Base-by-base conservation (phyloP, 1,140 invertebrate genomes). In the Scaptodrosophila lebanonensis region DNA sequence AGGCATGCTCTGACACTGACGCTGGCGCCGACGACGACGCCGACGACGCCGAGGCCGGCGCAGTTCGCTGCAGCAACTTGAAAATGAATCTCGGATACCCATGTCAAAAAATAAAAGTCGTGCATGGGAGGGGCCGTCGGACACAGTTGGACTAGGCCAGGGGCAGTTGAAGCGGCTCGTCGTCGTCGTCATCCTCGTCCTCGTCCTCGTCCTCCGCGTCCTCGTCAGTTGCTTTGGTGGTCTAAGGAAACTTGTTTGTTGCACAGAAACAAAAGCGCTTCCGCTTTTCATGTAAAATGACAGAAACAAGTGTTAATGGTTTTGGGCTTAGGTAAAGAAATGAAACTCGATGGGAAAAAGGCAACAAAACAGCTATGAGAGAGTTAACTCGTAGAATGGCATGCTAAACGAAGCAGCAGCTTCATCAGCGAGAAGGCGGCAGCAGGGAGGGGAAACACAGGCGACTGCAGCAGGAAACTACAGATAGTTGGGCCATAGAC, bases 231-330 rank as follows among this genome's bases (percentile, higher is more conserved):
- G 16, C 44, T 15, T 17, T 48, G 16, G 20, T 25, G 22, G 35
- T 29, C 49, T 13, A 68, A 66, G 64, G 54, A 79, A 77, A 77
- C 73, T 77, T 77, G 73, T 72, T 79, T 77, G 73, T 72, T 77
- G 75, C 73, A 77, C 73, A 79, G 73, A 77, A 72, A 77, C 73
- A 77, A 77, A 77, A 72, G 73, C 73, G 73, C 64, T 77, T 77
- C 73, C 73, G 73, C 73, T 79, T 79, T 72, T 72, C 73, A 79
- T 77, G 68, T 72, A 79, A 79, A 77, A 72, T 79, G 73, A 77
- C 73, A 77, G 73, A 77, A 77, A 77, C 73, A 77, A 77, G 73
- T 79, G 73, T 77, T 77, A 77, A 77, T 77, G 73, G 73, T 79
- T 77, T 77, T 68, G 54, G 67, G 73, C 54, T 79, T 72, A 79